Evolutionary conservation across 2,888 invertebrate genomes (phyloP), one percentile per base, ranked within the genome.

Genomic region (Eueremaeus valkanovi): DNA sequence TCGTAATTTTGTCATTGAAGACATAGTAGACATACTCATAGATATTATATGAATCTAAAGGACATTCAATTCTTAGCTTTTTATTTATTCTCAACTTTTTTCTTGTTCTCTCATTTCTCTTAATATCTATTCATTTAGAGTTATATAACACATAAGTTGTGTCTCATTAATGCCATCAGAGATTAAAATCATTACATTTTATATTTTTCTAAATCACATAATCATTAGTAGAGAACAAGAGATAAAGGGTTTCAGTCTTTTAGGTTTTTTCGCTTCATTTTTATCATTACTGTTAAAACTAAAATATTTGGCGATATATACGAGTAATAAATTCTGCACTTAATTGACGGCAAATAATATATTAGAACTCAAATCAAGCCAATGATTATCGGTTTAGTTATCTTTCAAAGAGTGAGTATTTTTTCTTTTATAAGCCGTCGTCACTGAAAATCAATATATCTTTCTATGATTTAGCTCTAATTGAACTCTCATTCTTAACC

Each of bases 231-330:
- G 31, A 61, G 16, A 29, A 31, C 3, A 27, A 27, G 29, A 29
- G 61, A 61, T 61, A 51, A 61, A 61, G 31, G 61, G 61, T 29
- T 61, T 61, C 16, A 31, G 1, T 29, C 29, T 61, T 29, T 61
- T n/a, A n/a, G n/a, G n/a, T n/a, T n/a, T n/a, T n/a, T n/a, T n/a
- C n/a, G n/a, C n/a, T n/a, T n/a, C n/a, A n/a, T 61, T 29, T 16
- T 9, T 18, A 27, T 27, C 11, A 27, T 11, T 13, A 21, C 27
- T 55, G 29, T 31, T 61, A 5, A 31, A 61, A 61, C 3, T 31
- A 9, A 61, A 61, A 31, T 61, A 8, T 66, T 66, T 66, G 66
- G 66, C 66, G 31, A 66, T 31, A 66, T 66, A 36, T 66, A 66
- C 31, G 18, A 13, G 66, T n/a, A 66, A 66, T 66, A 66, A 66